These are phyloP conservation scores for Radopholus similis DNA, from an alignment of 1,140 invertebrate species.

Conservation along the genomic window DNA sequence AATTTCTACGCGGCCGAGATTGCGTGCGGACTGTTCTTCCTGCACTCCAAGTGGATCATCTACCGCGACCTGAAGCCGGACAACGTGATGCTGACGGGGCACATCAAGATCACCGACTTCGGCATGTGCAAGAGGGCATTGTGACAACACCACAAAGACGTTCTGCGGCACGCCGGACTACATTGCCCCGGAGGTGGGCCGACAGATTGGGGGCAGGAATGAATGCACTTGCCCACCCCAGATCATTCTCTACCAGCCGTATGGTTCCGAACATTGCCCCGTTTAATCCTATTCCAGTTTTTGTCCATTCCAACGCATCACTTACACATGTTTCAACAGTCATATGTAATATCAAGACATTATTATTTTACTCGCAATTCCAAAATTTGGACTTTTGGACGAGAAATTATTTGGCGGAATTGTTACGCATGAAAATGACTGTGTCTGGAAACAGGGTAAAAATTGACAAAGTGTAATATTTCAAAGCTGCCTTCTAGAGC, in stretches of 20 bases:
- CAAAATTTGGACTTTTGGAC: too few species aligned
- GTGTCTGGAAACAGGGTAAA: too few species aligned
- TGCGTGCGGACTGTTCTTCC: constrained; percentile 91
- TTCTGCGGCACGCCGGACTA: constrained; percentile 98
- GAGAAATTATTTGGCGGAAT: too few species aligned
- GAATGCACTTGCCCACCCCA: constrained; percentile 22
- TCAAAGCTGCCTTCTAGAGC: too few species aligned
- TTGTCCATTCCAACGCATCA: too few species aligned
- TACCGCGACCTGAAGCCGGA: constrained; percentile 89
- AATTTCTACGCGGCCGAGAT: constrained; percentile 99
- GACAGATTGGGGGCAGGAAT: not conserved
- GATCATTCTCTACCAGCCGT: constrained; percentile 92
- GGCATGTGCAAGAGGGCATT: constrained; percentile 96
- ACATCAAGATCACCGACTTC: constrained; percentile 86
- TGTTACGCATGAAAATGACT: too few species aligned
- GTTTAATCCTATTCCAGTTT: constrained; percentile 67
- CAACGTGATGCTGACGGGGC: constrained; percentile 94
- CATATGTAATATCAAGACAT: too few species aligned
- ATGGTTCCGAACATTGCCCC: constrained; percentile 68
- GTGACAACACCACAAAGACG: constrained; percentile 93
- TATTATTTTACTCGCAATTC: too few species aligned
- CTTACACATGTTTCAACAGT: too few species aligned
- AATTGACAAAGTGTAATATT: too few species aligned
- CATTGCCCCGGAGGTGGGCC: constrained; percentile 85
- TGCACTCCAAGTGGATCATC: constrained; percentile 90